Percentiles rank a stretch among this genome's conserved stretches.
Evolutionary conservation across 2,797 vertebrate genomes (phyloP).

Genomic region (Cynopterus sphinx): DNA sequence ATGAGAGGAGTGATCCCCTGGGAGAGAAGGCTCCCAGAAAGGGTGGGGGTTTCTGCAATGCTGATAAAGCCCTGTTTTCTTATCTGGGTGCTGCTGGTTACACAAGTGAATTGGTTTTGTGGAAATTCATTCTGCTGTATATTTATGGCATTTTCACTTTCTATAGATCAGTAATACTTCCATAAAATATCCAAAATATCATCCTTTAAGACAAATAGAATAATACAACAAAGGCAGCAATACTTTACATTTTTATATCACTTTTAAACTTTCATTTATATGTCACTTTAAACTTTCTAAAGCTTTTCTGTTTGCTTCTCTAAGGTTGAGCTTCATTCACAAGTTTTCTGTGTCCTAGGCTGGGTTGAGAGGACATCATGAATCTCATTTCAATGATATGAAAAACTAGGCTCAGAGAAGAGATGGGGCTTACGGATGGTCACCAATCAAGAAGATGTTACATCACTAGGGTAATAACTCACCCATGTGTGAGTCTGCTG

Average conservation of each 20-base stretch:
- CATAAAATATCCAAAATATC: background rate
- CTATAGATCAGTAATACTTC: background rate
- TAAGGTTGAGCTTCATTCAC: background rate
- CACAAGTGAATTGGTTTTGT: background rate
- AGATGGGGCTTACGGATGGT: background rate
- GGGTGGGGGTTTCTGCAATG: rapidly evolving
- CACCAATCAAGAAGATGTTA: background rate
- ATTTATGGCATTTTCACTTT: background rate
- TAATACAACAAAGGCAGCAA: background rate
- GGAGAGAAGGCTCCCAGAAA: background rate
- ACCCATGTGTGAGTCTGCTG: background rate
- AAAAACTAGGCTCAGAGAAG: background rate
- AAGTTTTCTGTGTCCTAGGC: background rate
- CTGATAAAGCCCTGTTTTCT: background rate
- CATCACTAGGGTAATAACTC: background rate
- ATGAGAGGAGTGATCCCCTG: background rate
- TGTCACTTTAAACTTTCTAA: background rate
- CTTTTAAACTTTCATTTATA: background rate
- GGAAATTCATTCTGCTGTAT: background rate
- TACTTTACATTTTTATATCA: background rate
- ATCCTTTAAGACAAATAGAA: background rate
- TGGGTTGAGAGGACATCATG: background rate
- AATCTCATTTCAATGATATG: background rate
- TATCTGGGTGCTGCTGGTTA: background rate
- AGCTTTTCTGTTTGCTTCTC: background rate